Base-by-base conservation (phyloP, 2,797 vertebrate species). In the Lepus townsendii region DNA sequence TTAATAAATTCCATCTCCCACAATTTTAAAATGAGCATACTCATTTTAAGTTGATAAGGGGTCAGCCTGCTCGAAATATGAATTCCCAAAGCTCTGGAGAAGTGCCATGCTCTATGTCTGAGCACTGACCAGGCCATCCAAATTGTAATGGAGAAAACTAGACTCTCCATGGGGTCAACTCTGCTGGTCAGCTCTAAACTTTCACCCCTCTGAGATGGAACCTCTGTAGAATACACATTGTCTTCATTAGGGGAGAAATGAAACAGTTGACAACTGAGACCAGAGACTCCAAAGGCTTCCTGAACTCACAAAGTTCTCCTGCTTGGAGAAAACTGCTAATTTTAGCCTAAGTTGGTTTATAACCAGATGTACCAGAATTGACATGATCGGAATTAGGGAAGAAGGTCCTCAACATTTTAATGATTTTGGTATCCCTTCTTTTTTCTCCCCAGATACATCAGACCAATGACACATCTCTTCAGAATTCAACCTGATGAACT, bases 211-310 rank as follows among this genome's bases (percentile, higher is more conserved):
- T 0, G 47, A 97, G 93, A 93, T 96, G 92, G 96, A 24, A 76
- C 24, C 65, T 97, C 79, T 94, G 85, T 38, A 95, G 90, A 83
- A 83, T 90, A 91, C 90, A 1, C 52, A 42, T 32, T 72, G 94
- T 95, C 94, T 95, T 57, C n/a, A 69, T 79, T 35, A 87, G 89
- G 3, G 75, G n/a, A 96, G 90, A 96, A 98, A 93, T 94, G 90
- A 91, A 96, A 91, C 90, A 97, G 97, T 72, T 96, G 95, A 95
- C 97, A 97, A 96, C 95, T 96, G n/a, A 47, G 66, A 93, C 91
- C 91, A 96, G 94, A 97, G 73, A 93, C 91, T 98, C 96, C 93
- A 96, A 97, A 96, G 97, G 90, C 95, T 97, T 83, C 88, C 96
- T 68, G 69, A 97, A 96, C 90, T 97, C 96, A 95, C 86, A 66